phyloP scores from a whole-genome alignment of 2,113 vertebrate species.

The Xiphophorus couchianus region DNA sequence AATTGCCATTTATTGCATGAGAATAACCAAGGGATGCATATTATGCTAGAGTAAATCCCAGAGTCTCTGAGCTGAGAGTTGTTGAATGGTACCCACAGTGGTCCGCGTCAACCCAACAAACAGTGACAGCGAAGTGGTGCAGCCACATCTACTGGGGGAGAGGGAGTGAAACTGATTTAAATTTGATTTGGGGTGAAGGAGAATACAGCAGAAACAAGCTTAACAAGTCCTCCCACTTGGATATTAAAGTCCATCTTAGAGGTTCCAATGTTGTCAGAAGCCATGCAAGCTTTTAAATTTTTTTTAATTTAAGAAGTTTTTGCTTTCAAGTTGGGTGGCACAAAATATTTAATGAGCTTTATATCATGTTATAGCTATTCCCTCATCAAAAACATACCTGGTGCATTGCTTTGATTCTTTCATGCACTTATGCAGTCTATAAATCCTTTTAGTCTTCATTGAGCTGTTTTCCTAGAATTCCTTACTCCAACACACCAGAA shows the following conservation, averaged over 20 bases:
- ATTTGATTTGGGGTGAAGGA: constrained; percentile 38
- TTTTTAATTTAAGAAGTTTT: too few species aligned
- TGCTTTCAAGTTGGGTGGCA: too few species aligned
- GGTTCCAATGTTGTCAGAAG: background rate
- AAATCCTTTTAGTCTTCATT: too few species aligned
- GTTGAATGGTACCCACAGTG: constrained; percentile 50
- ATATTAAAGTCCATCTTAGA: background rate
- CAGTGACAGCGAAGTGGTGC: constrained; percentile 50
- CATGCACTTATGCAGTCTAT: too few species aligned
- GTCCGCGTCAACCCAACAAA: constrained; percentile 45
- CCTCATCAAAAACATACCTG: too few species aligned
- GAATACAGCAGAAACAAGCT: constrained; percentile 1
- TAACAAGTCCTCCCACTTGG: background rate
- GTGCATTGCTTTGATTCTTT: too few species aligned
- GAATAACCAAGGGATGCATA: constrained; percentile 38
- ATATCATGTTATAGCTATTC: too few species aligned
- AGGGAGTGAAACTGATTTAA: constrained; percentile 35
- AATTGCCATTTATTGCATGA: constrained; percentile 53
- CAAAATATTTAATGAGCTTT: too few species aligned
- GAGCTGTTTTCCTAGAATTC: too few species aligned
- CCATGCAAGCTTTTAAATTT: too few species aligned
- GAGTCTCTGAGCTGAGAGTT: constrained; percentile 52
- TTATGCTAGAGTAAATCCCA: constrained; percentile 48
- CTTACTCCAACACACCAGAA: too few species aligned
- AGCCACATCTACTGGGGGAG: constrained; percentile 36